Evolutionary conservation across 2,113 vertebrate genomes (phyloP).

Genomic region (Rattus rattus): DNA sequence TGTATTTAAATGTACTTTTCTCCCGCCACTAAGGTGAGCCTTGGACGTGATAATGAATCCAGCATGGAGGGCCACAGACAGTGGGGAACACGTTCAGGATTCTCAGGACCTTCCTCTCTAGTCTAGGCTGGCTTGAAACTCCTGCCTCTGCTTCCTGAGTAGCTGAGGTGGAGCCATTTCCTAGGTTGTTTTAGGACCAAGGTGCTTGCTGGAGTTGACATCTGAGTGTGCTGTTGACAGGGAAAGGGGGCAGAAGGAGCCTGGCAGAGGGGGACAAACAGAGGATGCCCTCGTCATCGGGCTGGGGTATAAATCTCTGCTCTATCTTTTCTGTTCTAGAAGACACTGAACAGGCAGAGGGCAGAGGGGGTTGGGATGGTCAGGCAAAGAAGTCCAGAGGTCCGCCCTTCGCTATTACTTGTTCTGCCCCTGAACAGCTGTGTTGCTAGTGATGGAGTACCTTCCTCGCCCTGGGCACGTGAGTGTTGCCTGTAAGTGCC

Average conservation of each 20-base stretch:
- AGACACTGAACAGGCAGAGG: not conserved
- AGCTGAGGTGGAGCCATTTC: not conserved
- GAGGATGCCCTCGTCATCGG: too few species aligned
- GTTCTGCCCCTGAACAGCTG: not conserved
- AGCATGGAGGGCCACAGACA: not conserved
- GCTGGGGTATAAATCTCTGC: not conserved
- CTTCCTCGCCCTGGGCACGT: not conserved
- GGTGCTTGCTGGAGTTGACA: not conserved
- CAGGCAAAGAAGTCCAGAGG: not conserved
- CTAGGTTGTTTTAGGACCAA: not conserved
- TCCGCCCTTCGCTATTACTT: accelerated
- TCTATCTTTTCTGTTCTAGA: not conserved
- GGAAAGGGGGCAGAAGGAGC: not conserved
- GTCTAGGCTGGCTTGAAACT: not conserved
- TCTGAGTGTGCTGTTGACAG: not conserved
- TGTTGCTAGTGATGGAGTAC: not conserved
- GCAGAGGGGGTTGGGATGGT: too few species aligned
- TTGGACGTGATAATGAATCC: not conserved
- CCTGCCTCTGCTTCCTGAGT: not conserved
- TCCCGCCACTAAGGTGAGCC: not conserved
- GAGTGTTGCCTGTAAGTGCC: not conserved
- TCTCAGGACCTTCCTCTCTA: not conserved
- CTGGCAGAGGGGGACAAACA: not conserved
- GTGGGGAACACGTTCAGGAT: not conserved
- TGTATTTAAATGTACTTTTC: not conserved